Evolutionary conservation across 1,140 invertebrate genomes (phyloP).

Genomic region (Chironomus striatipennis): DNA sequence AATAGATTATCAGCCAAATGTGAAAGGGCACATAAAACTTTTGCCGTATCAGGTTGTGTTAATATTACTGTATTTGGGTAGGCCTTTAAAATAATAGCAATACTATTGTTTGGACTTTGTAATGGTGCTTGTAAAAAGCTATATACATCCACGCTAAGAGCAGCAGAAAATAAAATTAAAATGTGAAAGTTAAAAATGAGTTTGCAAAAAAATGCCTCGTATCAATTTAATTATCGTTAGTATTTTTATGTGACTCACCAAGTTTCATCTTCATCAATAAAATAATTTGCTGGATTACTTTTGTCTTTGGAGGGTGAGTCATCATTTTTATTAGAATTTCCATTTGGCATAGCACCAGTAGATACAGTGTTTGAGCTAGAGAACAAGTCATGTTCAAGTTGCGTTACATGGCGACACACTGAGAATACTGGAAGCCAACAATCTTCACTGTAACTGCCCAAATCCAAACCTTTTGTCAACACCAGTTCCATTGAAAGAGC

Average conservation of each 20-base stretch:
- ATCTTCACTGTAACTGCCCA: slow-evolving; percentile 81
- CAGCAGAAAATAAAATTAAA: slow-evolving; percentile 29
- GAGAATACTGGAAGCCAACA: slow-evolving; percentile 91
- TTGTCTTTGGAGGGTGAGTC: slow-evolving; percentile 38
- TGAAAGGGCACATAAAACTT: slow-evolving; percentile 76
- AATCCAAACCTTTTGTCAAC: slow-evolving; percentile 66
- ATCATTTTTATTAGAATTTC: slow-evolving; percentile 38
- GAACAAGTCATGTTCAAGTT: slow-evolving; percentile 79
- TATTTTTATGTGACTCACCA: slow-evolving; percentile 44
- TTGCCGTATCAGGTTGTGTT: slow-evolving; percentile 68
- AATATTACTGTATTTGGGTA: slow-evolving; percentile 55
- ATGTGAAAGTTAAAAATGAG: slow-evolving; percentile 3
- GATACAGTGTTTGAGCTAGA: slow-evolving; percentile 44
- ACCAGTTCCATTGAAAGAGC: slow-evolving; percentile 81
- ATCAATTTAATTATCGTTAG: background rate
- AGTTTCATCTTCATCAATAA: slow-evolving; percentile 61
- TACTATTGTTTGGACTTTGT: slow-evolving; percentile 49
- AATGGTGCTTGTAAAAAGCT: slow-evolving; percentile 66
- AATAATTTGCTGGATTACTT: slow-evolving; percentile 40
- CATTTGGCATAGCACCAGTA: slow-evolving; percentile 39
- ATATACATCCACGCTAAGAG: slow-evolving; percentile 63
- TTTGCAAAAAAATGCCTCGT: slow-evolving; percentile 14
- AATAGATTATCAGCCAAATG: slow-evolving; percentile 78
- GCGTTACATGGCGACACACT: slow-evolving; percentile 83
- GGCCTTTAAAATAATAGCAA: slow-evolving; percentile 38